Evolutionary conservation across 2,113 vertebrate genomes (phyloP).

Genomic region (Seriola rivoliana): DNA sequence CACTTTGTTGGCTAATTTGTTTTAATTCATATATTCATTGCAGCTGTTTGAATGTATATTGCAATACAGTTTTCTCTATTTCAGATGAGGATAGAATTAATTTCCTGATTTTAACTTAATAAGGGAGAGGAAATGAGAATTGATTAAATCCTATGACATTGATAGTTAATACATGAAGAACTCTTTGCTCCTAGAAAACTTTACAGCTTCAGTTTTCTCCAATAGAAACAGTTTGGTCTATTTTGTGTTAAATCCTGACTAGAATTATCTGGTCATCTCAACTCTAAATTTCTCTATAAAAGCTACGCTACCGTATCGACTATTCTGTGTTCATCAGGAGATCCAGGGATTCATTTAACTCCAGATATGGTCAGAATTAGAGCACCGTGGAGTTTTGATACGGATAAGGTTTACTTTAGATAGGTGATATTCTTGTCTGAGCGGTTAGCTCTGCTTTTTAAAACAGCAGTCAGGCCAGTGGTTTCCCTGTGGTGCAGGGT

Average conservation of each 20-base stretch:
- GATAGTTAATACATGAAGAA: slow-evolving; percentile 60
- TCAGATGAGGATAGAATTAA: slow-evolving; percentile 71
- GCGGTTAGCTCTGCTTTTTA: slow-evolving; percentile 42
- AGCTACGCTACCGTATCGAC: slow-evolving; percentile 20
- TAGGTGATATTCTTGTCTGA: slow-evolving; percentile 66
- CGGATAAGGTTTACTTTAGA: slow-evolving; percentile 68
- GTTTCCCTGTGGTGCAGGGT: slow-evolving; percentile 60
- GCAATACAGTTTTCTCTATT: slow-evolving; percentile 69
- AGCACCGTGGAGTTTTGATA: slow-evolving; percentile 35
- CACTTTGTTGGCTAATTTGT: slow-evolving; percentile 87
- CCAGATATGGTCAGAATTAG: slow-evolving; percentile 70
- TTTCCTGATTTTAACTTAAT: slow-evolving; percentile 76
- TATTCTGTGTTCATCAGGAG: slow-evolving; percentile 23
- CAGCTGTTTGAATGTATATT: slow-evolving; percentile 77
- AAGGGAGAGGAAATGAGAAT: slow-evolving; percentile 70
- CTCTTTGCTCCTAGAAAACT: slow-evolving; percentile 66
- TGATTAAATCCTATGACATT: slow-evolving; percentile 76
- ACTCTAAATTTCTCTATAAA: slow-evolving; percentile 53
- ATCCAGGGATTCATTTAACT: slow-evolving; percentile 45
- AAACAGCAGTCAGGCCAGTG: slow-evolving; percentile 31
- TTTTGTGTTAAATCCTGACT: slow-evolving; percentile 35
- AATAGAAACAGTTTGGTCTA: slow-evolving; percentile 10
- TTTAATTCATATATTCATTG: slow-evolving; percentile 84
- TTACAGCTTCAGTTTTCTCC: slow-evolving; percentile 38
- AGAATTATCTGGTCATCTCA: slow-evolving; percentile 51